Conservation (phyloP, 2,888 invertebrate species). For the Linyphia triangularis region DNA sequence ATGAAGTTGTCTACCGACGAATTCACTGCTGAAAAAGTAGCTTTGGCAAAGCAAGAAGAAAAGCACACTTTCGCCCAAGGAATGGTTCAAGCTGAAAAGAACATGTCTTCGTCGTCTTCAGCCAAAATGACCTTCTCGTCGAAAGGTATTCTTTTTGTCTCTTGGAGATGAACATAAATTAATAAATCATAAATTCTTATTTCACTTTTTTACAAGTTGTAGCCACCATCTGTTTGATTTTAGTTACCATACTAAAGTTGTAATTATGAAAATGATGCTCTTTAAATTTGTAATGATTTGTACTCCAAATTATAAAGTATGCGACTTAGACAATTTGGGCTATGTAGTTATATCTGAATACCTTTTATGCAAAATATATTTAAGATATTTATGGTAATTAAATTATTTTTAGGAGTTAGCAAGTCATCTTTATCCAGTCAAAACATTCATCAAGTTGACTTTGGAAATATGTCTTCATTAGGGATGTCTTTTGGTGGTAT, state of each 20-base stretch:
- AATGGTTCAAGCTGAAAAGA: conserved; percentile 74
- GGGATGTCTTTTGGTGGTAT: conserved; percentile 43
- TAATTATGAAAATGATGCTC: background rate
- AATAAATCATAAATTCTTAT: background rate
- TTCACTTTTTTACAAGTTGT: too few relatives aligned
- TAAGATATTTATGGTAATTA: background rate
- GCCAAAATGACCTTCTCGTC: conserved; percentile 76
- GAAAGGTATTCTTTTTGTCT: conserved; percentile 57
- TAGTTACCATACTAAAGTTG: too few relatives aligned
- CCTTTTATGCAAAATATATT: background rate
- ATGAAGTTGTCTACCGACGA: conserved; percentile 91
- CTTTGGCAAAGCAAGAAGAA: conserved; percentile 77
- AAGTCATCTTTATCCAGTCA: conserved; percentile 66
- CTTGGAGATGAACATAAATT: background rate
- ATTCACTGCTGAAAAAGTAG: conserved; percentile 89
- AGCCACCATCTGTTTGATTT: too few relatives aligned
- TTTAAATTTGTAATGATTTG: background rate
- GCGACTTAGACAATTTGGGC: too few relatives aligned
- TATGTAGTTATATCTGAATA: background rate
- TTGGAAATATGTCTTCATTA: conserved; percentile 61
- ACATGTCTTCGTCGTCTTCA: conserved; percentile 73
- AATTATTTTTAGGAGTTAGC: conserved; percentile 44
- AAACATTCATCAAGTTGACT: conserved; percentile 71
- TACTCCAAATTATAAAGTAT: background rate
- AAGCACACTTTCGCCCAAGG: conserved; percentile 73